Conservation (phyloP, 2,888 invertebrate genomes). For the Dryocosmus kuriphilus region DNA sequence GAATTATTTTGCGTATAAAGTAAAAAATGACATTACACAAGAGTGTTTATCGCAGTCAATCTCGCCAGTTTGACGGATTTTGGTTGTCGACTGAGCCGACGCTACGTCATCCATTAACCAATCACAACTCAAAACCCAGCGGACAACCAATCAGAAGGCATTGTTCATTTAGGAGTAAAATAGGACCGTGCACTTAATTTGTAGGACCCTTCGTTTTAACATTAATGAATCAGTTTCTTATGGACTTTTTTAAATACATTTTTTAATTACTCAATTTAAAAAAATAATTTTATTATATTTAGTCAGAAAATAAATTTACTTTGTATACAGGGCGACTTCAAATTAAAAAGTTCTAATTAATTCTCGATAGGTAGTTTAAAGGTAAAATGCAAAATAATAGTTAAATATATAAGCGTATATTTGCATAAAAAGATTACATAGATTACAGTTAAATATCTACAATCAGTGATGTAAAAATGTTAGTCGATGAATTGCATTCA, state of each 20-base stretch:
- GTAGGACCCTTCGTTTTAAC: background rate
- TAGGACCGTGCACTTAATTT: background rate
- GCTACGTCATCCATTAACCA: background rate
- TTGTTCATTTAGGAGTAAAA: background rate
- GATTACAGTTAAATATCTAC: background rate
- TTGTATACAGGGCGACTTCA: background rate
- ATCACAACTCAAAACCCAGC: background rate
- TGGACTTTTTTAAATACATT: background rate
- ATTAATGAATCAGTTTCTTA: background rate
- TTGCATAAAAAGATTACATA: background rate
- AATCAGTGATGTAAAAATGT: background rate
- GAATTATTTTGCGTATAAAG: constrained; percentile 5
- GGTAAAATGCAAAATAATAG: background rate
- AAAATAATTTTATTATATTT: too few relatives aligned
- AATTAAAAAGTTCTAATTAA: background rate
- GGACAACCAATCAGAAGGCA: background rate
- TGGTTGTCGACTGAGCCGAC: background rate
- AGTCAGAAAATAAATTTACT: too few relatives aligned
- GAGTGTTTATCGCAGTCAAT: constrained; percentile 6
- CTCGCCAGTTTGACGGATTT: constrained; percentile 20
- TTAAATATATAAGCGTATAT: constrained; percentile 23
- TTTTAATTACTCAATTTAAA: background rate
- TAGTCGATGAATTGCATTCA: background rate
- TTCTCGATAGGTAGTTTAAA: background rate
- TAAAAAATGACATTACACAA: constrained; percentile 27